Evolutionary conservation across 2,888 invertebrate species (phyloP), one percentile per base, ranked within the genome.

Genomic region (Cryptocephalus moraei): DNA sequence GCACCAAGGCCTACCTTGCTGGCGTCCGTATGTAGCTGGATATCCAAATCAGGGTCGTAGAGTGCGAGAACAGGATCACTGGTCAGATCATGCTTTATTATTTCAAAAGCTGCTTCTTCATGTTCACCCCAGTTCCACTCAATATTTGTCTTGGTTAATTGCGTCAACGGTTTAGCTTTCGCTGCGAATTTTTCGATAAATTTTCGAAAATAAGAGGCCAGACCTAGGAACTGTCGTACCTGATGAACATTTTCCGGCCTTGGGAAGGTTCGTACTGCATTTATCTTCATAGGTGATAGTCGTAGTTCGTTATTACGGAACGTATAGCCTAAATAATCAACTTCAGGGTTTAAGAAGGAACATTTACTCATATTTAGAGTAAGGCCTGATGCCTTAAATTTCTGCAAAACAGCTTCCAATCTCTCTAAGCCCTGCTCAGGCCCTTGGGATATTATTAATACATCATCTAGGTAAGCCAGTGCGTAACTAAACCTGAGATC

Each of bases 341-440:
- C 45, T 46, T 40, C 40, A 2, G 12, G 11, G 14, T 42, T 10
- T 8, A 49, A 38, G 33, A 49, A 49, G 39, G 14, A n/a, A 31
- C 49, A 49, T 47, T 49, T 49, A 10, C 31, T 8, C 34, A 9
- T 14, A 31, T 47, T 49, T 13, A n/a, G n/a, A n/a, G n/a, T n/a
- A n/a, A n/a, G n/a, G n/a, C n/a, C n/a, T n/a, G n/a, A n/a, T n/a
- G n/a, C n/a, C n/a, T n/a, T n/a, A n/a, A n/a, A n/a, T n/a, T n/a
- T n/a, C n/a, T n/a, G n/a, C n/a, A n/a, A n/a, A n/a, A 47, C 44
- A 4, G 44, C 38, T 13, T n/a, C n/a, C n/a, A n/a, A n/a, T n/a
- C n/a, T n/a, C n/a, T n/a, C n/a, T n/a, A n/a, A n/a, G n/a, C n/a
- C n/a, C n/a, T n/a, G n/a, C n/a, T n/a, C n/a, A n/a, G n/a, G n/a